Evolutionary conservation across 2,797 vertebrate species (phyloP), one percentile per base, ranked within the genome.

Genomic region (Hypotaenidia okinawae): DNA sequence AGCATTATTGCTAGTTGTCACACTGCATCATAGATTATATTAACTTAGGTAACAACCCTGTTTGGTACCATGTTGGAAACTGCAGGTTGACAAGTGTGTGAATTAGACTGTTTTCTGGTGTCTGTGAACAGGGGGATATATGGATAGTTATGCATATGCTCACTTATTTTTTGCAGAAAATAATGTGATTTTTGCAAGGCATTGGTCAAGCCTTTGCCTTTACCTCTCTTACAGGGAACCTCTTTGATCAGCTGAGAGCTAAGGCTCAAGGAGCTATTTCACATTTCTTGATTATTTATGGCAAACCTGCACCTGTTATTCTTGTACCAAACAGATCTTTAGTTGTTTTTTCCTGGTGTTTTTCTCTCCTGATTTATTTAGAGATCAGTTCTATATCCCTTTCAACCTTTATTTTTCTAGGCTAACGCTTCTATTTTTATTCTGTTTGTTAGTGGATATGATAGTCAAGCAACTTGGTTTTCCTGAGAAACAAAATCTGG

Each of bases 361-460:
- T 94, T 84, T 37, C 51, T 77, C 59, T 93, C 17, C 45, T 94
- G 82, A 83, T 95, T 87, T 96, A 93, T 95, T 95, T 89, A 93
- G 75, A 84, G 69, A 81, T 72, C 67, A 67, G 15, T 86, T 54
- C 11, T 85, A 4, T 78, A 89, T 95, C 37, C 33, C 37, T 93
- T 75, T 89, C 87, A 89, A 89, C 72, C 39, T 95, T 95, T 93
- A 84, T 96, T 97, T 96, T 96, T 96, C 94, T 97, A 81, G 95
- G 94, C 84, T 94, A 91, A 61, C 0, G 15, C 41, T 90, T 94
- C 96, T 97, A 94, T 97, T 95, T 96, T 95, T 96, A 35, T 82
- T 93, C 77, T 75, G 74, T 91, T 89, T 96, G 66, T 94, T 92
- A 90, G 80, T 14, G 6, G 62, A 61, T 87, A 22, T 61, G 39